Conservation (phyloP, 2,113 vertebrate genomes). For the Acanthochromis polyacanthus region DNA sequence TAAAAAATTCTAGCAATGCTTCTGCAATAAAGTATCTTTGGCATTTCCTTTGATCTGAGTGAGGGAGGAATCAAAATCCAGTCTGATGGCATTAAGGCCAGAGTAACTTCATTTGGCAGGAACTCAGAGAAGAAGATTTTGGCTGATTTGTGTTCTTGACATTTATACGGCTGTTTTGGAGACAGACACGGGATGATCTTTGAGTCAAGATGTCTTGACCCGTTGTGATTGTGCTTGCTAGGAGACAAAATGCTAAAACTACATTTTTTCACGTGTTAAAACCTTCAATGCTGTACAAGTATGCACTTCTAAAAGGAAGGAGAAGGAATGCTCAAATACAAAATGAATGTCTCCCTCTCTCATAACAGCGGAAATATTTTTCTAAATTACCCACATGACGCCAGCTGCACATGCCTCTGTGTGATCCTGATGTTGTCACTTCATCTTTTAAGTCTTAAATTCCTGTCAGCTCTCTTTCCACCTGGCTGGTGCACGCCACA, state of each 20-base stretch:
- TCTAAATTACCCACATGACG: neutral
- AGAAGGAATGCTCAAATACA: too few relatives aligned
- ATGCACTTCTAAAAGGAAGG: too few relatives aligned
- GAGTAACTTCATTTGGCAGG: too few relatives aligned
- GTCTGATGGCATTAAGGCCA: conserved; percentile 53
- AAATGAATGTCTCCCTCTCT: too few relatives aligned
- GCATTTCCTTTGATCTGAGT: conserved; percentile 34
- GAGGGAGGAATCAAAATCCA: conserved; percentile 48
- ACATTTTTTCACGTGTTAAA: too few relatives aligned
- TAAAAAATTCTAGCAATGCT: neutral
- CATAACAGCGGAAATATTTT: too few relatives aligned
- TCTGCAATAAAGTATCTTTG: conserved; percentile 8
- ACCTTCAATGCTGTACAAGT: too few relatives aligned
- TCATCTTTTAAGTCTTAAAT: neutral
- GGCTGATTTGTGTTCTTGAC: conserved; percentile 22
- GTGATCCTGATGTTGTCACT: neutral
- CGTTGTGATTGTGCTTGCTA: neutral
- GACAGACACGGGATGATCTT: neutral
- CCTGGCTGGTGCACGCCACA: neutral
- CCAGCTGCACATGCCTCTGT: neutral
- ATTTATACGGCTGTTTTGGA: conserved; percentile 28
- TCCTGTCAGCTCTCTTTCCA: neutral
- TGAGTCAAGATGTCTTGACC: conserved; percentile 7
- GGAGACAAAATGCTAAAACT: too few relatives aligned
- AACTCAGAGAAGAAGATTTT: conserved; percentile 29